Evolutionary conservation across 2,113 vertebrate species (phyloP).

Genomic region (Archilochus colubris): DNA sequence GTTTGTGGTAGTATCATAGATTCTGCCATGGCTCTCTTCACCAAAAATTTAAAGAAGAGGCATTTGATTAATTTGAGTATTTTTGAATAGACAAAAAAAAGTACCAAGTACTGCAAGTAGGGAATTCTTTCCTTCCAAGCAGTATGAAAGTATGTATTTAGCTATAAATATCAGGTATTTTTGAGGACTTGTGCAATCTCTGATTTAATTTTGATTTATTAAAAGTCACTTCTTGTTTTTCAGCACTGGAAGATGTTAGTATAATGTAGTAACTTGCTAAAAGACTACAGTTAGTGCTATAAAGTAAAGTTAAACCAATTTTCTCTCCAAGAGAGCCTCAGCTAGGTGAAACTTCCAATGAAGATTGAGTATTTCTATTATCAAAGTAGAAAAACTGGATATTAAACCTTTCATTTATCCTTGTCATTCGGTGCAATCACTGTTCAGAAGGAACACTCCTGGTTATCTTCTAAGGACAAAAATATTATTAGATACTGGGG

Average conservation of each 20-base stretch:
- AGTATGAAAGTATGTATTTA: conserved; percentile 26
- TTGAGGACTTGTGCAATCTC: background rate
- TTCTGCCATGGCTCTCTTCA: background rate
- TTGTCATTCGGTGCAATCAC: conserved; percentile 56
- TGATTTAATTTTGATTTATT: conserved; percentile 59
- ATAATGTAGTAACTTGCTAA: conserved; percentile 52
- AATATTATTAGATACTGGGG: conserved; percentile 2
- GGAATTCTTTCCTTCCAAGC: background rate
- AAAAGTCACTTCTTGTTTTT: conserved; percentile 56
- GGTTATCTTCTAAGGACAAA: conserved; percentile 39
- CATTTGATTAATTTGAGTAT: background rate
- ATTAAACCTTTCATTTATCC: conserved; percentile 68
- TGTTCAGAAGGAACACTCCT: conserved; percentile 40
- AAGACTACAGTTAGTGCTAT: conserved; percentile 32
- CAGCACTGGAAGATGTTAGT: conserved; percentile 21
- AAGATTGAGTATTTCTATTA: conserved; percentile 65
- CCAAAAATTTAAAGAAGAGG: background rate
- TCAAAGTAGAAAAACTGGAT: conserved; percentile 57
- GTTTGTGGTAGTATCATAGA: background rate
- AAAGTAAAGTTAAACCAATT: conserved; percentile 43
- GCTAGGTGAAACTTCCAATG: conserved; percentile 52
- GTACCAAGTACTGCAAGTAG: background rate
- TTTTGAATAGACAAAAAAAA: background rate
- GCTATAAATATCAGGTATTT: conserved; percentile 24
- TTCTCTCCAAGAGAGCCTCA: conserved; percentile 50